Percentiles rank a stretch among this genome's conserved stretches.
These are phyloP conservation scores for Eurypyga helias DNA, from an alignment of 2,113 vertebrate species.

Conservation along the genomic window DNA sequence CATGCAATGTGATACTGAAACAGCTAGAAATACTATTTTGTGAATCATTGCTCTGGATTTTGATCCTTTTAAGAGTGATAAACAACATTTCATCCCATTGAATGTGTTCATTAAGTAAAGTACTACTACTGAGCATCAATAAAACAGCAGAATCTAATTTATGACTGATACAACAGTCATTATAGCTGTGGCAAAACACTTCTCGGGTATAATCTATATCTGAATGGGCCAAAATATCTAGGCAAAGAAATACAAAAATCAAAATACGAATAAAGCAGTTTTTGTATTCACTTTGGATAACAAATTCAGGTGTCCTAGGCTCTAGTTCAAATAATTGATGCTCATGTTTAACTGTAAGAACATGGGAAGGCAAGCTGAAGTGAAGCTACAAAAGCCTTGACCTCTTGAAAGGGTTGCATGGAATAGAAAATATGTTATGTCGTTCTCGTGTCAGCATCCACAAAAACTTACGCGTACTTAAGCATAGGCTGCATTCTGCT, in stretches of 20 bases:
- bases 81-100: neutral
- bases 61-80: neutral
- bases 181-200: neutral
- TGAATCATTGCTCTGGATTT: neutral
- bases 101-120: neutral
- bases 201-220: neutral
- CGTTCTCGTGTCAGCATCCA: neutral
- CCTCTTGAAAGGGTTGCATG: neutral
- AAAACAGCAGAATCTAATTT: constrained; percentile 23
- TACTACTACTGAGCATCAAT: neutral
- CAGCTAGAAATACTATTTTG: neutral
- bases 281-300: neutral
- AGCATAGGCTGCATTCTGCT: neutral
- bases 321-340: neutral
- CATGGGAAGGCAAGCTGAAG: neutral
- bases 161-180: constrained; percentile 6
- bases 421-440: neutral
- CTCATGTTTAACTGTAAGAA: neutral
- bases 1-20: neutral
- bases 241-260: neutral
- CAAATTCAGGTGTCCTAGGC: neutral
- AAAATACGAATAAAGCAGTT: neutral
- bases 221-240: neutral
- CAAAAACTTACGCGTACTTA: neutral
- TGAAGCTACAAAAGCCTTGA: neutral